Percentiles rank a stretch among this genome's conserved stretches.
Conservation (phyloP, 2,113 vertebrate genomes). For the Platysternon megacephalum region DNA sequence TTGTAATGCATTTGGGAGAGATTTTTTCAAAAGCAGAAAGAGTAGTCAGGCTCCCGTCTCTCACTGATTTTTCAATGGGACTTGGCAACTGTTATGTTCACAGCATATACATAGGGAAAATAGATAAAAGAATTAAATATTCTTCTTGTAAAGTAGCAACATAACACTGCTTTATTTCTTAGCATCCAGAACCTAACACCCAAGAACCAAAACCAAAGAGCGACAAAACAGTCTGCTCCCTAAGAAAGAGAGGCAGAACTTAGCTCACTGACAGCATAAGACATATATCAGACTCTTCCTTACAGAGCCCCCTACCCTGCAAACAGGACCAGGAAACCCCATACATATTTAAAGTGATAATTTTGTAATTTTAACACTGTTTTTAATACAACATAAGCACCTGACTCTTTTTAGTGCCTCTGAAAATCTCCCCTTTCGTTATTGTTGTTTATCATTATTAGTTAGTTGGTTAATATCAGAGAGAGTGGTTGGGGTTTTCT, state of each 20-base stretch:
- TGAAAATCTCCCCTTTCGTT: background rate
- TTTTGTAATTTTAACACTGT: background rate
- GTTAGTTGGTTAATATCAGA: background rate
- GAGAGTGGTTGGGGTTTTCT: background rate
- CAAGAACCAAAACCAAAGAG: background rate
- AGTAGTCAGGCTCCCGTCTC: rapidly evolving
- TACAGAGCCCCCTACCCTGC: background rate
- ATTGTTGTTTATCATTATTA: background rate
- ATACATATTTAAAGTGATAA: background rate
- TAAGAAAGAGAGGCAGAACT: background rate
- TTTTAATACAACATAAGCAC: background rate
- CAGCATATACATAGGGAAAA: background rate
- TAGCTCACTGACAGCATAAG: background rate
- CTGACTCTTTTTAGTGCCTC: background rate
- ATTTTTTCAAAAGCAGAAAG: background rate
- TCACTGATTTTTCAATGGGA: background rate
- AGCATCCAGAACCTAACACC: background rate
- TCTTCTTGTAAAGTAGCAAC: background rate
- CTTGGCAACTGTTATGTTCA: background rate
- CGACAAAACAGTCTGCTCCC: background rate
- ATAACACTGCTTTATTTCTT: background rate
- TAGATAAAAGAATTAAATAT: background rate
- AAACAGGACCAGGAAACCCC: background rate
- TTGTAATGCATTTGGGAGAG: background rate
- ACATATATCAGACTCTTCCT: background rate